Percentiles rank a stretch among this genome's conserved stretches.
Conservation (phyloP, 2,888 invertebrate species). For the Drosophila putrida region DNA sequence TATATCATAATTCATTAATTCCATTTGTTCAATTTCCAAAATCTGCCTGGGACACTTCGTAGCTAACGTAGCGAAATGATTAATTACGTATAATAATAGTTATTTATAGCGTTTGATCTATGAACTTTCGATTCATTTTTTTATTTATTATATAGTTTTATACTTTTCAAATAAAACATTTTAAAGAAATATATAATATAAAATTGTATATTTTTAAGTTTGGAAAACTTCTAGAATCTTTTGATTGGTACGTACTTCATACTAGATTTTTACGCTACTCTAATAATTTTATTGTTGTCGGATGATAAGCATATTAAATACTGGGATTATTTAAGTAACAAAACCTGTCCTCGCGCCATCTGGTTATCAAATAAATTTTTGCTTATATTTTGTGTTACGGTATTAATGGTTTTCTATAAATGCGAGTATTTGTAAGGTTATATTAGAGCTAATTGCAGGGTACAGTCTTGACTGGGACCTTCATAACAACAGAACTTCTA, state of each 20-base stretch:
- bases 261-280: background rate
- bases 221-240: too few species aligned
- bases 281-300: background rate
- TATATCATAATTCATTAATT: constrained; percentile 56
- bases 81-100: constrained; percentile 35
- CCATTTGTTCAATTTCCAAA: constrained; percentile 22
- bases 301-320: too few species aligned
- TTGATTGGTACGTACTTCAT: background rate
- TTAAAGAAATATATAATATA: too few species aligned
- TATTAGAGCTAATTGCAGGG: background rate
- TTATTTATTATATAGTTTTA: background rate
- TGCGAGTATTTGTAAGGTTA: background rate
- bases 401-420: background rate
- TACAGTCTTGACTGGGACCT: too few species aligned
- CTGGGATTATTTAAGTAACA: background rate
- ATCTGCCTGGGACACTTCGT: constrained; percentile 48
- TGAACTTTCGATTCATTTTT: background rate
- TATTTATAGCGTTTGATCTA: background rate
- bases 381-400: background rate
- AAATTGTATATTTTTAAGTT: too few species aligned
- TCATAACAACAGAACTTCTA: background rate
- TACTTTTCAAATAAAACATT: too few species aligned
- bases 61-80: constrained; percentile 52
- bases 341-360: background rate
- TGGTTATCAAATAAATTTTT: too few species aligned